Percentiles rank a stretch among this genome's conserved stretches.
Evolutionary conservation across 1,140 invertebrate genomes (phyloP).

Genomic region (Holcopasites calliopsidis): DNA sequence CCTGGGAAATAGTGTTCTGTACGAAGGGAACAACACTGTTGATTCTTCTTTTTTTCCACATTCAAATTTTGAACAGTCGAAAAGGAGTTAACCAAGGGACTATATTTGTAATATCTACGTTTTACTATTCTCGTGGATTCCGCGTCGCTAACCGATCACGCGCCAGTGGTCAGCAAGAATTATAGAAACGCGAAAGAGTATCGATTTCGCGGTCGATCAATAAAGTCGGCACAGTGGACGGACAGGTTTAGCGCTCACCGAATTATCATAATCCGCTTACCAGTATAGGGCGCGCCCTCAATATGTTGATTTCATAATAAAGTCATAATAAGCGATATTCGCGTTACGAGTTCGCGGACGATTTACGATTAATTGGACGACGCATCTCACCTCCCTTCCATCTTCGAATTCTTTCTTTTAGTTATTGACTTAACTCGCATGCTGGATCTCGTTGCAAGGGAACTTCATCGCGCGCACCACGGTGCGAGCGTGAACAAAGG

Average conservation of each 20-base stretch:
- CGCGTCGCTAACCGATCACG: too few species aligned
- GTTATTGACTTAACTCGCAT: constrained; percentile 34
- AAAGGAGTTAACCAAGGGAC: too few species aligned
- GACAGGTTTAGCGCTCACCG: neutral
- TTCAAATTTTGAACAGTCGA: too few species aligned
- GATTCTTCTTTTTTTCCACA: too few species aligned
- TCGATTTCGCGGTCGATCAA: neutral
- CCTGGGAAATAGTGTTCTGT: neutral
- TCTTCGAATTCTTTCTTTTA: too few species aligned
- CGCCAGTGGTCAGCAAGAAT: neutral
- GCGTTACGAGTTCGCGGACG: neutral
- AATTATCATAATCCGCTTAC: constrained; percentile 19
- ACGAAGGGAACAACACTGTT: too few species aligned
- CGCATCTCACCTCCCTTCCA: neutral
- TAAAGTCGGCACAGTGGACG: neutral
- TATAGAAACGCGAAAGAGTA: neutral
- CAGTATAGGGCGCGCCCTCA: neutral
- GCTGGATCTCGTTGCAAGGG: constrained; percentile 34
- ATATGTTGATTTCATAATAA: constrained; percentile 20
- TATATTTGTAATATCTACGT: too few species aligned
- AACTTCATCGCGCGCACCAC: constrained; percentile 44
- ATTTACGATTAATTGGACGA: constrained; percentile 10
- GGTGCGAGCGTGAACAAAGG: constrained; percentile 19
- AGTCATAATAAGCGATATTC: constrained; percentile 24
- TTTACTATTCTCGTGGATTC: too few species aligned